Base-by-base conservation (phyloP, 2,888 invertebrate genomes). In the Lycocerus yunnanus region DNA sequence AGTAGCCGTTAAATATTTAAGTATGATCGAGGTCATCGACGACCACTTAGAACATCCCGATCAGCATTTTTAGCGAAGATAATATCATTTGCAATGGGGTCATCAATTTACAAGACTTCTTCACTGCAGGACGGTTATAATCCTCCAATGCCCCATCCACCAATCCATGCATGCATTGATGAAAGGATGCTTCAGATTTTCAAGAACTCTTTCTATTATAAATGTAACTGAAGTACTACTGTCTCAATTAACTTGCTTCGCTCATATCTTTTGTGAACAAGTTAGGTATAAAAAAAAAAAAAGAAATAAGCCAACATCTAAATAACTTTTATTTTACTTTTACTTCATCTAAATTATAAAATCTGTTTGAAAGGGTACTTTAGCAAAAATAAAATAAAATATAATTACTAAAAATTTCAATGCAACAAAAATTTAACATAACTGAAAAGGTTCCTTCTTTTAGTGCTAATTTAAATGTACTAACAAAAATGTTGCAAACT, bases 1-100 rank as follows among this genome's bases (percentile, higher is more conserved):
- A 78, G 78, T 74, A 72, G 71, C 74, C 71, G 75, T 75, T 75
- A 73, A 73, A 73, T 75, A 73, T 75, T 77, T 73, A 77, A 75
- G 75, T 75, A 68, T 61, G 77, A 70, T 63, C 58, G 72, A 71
- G 74, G 78, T 72, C 72, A 76, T 73, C 74, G 76, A 71, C 78
- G 75, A 70, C 78, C 76, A 78, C 78, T 78, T 72, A 73, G 68
- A 69, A 69, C 20, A 60, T 73, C 75, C 72, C 73, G 76, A 77
- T 78, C 78, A 76, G 78, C 78, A 66, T 78, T 63, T 78, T 76
- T 78, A 67, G 61, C 66, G 68, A 74, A 71, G 71, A 74, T 74
- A 73, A 68, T 77, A 77, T 72, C 71, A 75, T 70, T 75, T 43
- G 72, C 72, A 76, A 63, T 77, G 77, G 75, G 72, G 77, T 77